A percentile compares a stretch with the other conserved stretches of the same genome.
phyloP scores from a whole-genome alignment of 2,113 vertebrate species.

The Fukomys damarensis region DNA sequence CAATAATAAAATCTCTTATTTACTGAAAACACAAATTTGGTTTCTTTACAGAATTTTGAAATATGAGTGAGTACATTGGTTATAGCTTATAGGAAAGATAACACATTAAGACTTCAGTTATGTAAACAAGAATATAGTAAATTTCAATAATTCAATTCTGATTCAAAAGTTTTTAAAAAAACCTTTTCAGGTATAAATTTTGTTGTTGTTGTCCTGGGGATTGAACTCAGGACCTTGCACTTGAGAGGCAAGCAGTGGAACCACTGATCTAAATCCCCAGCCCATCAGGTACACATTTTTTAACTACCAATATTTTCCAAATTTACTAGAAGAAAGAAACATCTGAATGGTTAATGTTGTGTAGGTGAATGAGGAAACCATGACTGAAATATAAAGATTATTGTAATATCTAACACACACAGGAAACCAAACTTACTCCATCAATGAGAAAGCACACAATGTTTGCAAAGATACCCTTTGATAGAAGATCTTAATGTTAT shows the following conservation, averaged over 20 bases:
- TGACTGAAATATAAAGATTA: conserved; percentile 54
- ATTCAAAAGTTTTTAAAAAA: background rate
- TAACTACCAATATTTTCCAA: background rate
- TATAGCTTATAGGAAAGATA: background rate
- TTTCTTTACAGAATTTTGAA: background rate
- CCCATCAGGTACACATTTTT: too few relatives aligned
- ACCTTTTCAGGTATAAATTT: background rate
- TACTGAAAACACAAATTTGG: background rate
- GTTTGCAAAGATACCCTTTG: background rate
- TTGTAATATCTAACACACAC: background rate
- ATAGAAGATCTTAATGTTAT: background rate
- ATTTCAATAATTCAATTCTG: background rate
- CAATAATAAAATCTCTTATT: background rate
- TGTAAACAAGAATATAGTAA: background rate
- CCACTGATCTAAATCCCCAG: too few relatives aligned
- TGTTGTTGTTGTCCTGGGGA: too few relatives aligned
- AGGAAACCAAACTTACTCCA: background rate
- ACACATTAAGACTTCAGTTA: background rate
- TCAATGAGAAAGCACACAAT: background rate
- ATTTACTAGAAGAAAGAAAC: background rate
- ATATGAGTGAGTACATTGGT: background rate
- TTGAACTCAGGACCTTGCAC: too few relatives aligned
- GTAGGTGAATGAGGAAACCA: conserved; percentile 30
- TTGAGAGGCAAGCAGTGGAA: too few relatives aligned
- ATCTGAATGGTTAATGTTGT: background rate